Evolutionary conservation across 2,888 invertebrate genomes (phyloP).

Genomic region (Hipparchia semele): DNA sequence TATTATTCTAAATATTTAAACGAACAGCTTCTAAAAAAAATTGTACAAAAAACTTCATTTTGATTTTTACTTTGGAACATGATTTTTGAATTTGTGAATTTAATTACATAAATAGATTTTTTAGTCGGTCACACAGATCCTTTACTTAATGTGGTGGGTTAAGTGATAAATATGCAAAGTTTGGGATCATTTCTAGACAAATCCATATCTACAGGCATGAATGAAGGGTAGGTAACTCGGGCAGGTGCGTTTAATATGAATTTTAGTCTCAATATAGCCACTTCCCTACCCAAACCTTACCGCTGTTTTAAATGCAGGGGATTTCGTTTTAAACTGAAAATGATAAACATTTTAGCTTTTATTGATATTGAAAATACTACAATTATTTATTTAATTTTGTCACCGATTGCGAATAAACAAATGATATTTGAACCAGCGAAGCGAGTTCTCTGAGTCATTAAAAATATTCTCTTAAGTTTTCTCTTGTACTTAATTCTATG

Average conservation of each 20-base stretch:
- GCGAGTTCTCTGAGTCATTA: too few relatives aligned
- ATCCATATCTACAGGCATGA: constrained; percentile 66
- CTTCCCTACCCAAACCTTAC: constrained; percentile 46
- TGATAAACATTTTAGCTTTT: background rate
- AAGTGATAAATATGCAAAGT: constrained; percentile 75
- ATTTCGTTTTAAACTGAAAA: background rate
- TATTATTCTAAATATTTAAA: too few relatives aligned
- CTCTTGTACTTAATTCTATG: too few relatives aligned
- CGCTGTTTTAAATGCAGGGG: constrained; percentile 11
- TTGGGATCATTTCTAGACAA: constrained; percentile 68
- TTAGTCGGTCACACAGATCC: constrained; percentile 3
- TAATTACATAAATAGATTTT: background rate
- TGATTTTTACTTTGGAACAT: background rate
- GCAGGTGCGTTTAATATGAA: constrained; percentile 71
- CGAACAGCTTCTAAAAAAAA: too few relatives aligned
- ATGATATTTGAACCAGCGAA: too few relatives aligned
- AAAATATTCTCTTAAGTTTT: too few relatives aligned
- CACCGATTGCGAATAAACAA: too few relatives aligned
- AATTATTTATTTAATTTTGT: too few relatives aligned
- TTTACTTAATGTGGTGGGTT: constrained; percentile 48
- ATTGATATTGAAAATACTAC: background rate
- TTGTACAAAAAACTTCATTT: too few relatives aligned
- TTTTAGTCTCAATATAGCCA: constrained; percentile 64
- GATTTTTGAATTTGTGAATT: background rate
- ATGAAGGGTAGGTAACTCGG: constrained; percentile 57